Base-by-base conservation (phyloP, 2,113 vertebrate species). In the Camelus dromedarius region DNA sequence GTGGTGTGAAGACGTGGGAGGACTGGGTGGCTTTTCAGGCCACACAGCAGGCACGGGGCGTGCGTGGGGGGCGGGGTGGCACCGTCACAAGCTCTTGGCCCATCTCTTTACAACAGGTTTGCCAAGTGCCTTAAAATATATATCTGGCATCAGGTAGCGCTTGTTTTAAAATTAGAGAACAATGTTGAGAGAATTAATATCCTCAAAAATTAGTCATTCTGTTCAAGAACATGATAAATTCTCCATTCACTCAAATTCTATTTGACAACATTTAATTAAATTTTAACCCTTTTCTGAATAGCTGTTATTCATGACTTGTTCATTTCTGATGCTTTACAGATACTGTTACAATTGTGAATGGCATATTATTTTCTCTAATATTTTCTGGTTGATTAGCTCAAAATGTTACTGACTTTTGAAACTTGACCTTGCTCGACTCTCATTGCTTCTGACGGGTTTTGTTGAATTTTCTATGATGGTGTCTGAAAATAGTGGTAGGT, bases 211-310 rank as follows among this genome's bases (percentile, higher is more conserved):
- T 79, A 60, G 48, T 52, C 56, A 72, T 69, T 73, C 10, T 15
- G 50, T 62, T 15, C 48, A 77, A 70, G 64, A 95, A 35, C 35
- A 62, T 35, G 13, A 58, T 19, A 89, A 81, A 81, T 73, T 96
- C 24, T 56, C 46, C 8, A 77, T 85, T 54, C 58, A 69, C 69
- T 76, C 32, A 89, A 11, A 84, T 58, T 76, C 38, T 85, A 14
- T 56, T 81, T 80, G 64, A 86, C 8, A 81, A 80, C 92, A 38
- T 70, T 72, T 60, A 91, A 91, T 89, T 89, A 81, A 95, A 67
- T 69, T 77, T 69, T 84, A 54, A 87, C 2, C 69, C 85, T 80
- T 90, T 89, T 50, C 79, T 80, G 26, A 94, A 50, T 15, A 75
- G 24, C 15, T 88, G 89, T 73, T 95, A 88, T 64, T 87, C 13